Evolutionary conservation across 37 sponge, comb jelly and placozoan species (phyloP).

Genomic region (Spongilla lacustris): DNA sequence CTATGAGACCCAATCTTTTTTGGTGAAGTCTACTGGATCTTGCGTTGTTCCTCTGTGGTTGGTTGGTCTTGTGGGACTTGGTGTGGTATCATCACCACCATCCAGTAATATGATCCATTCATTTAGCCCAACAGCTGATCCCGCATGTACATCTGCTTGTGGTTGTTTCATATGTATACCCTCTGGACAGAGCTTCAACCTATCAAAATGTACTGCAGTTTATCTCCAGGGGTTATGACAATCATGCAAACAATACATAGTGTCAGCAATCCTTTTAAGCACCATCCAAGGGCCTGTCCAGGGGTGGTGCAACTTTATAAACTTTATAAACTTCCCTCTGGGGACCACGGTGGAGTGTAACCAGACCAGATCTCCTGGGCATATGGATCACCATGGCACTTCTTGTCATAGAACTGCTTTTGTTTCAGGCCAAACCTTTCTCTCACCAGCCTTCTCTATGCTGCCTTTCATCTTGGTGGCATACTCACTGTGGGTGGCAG

Average conservation of each 20-base stretch:
- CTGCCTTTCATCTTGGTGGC: neutral
- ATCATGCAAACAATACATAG: neutral
- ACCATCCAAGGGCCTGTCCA: constrained; percentile 40
- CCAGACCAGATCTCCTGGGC: constrained; percentile 52
- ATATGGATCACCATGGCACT: constrained; percentile 46
- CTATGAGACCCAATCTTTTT: too few relatives aligned
- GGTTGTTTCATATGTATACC: neutral
- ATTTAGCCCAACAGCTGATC: neutral
- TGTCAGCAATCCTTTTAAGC: constrained; percentile 11
- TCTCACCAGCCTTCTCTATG: constrained; percentile 13
- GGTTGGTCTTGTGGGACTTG: too few relatives aligned
- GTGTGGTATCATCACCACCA: too few relatives aligned
- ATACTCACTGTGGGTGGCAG: constrained; percentile 8
- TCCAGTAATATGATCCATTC: neutral
- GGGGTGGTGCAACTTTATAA: constrained; percentile 5
- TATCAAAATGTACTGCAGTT: constrained; percentile 36
- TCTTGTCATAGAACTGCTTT: constrained; percentile 26
- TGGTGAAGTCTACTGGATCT: too few relatives aligned
- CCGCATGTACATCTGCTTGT: neutral
- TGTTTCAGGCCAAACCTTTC: neutral
- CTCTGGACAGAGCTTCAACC: constrained; percentile 29
- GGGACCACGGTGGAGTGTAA: constrained; percentile 39
- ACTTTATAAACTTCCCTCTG: constrained; percentile 28
- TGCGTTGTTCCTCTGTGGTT: too few relatives aligned
- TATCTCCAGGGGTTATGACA: neutral